phyloP scores from a whole-genome alignment of 2,888 invertebrate genomes.

The Thelaira solivaga region DNA sequence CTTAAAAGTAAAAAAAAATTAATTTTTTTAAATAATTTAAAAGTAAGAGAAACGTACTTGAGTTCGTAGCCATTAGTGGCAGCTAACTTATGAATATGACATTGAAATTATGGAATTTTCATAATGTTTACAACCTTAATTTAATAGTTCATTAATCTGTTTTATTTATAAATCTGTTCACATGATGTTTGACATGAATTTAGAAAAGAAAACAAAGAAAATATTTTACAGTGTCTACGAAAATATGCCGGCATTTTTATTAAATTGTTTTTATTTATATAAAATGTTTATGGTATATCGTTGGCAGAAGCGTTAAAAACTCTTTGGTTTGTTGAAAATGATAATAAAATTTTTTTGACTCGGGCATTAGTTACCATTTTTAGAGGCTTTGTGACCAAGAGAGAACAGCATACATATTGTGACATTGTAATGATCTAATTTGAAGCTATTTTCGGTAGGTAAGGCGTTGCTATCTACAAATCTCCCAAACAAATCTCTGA shows the following conservation, averaged over 20 bases:
- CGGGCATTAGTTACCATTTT: no score
- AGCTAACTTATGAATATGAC: background rate
- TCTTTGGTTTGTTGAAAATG: no score
- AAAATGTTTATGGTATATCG: background rate
- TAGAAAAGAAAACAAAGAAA: background rate
- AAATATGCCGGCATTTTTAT: constrained; percentile 4
- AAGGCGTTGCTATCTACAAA: no score
- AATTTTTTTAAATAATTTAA: no score
- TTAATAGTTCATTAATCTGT: background rate
- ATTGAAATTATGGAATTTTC: background rate
- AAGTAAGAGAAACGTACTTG: no score
- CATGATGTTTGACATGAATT: background rate
- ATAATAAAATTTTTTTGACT: no score
- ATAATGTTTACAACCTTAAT: constrained; percentile 1
- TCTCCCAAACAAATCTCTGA: no score
- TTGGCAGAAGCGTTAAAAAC: background rate
- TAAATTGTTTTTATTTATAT: background rate
- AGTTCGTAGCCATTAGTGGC: no score
- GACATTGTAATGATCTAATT: no score
- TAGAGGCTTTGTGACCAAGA: no score
- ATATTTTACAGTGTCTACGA: background rate
- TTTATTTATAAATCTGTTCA: background rate
- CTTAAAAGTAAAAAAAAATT: background rate
- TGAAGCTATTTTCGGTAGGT: no score
- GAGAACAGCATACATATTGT: no score